These are phyloP conservation scores for Butorides virescens DNA, from an alignment of 2,113 vertebrate genomes.

Conservation along the genomic window DNA sequence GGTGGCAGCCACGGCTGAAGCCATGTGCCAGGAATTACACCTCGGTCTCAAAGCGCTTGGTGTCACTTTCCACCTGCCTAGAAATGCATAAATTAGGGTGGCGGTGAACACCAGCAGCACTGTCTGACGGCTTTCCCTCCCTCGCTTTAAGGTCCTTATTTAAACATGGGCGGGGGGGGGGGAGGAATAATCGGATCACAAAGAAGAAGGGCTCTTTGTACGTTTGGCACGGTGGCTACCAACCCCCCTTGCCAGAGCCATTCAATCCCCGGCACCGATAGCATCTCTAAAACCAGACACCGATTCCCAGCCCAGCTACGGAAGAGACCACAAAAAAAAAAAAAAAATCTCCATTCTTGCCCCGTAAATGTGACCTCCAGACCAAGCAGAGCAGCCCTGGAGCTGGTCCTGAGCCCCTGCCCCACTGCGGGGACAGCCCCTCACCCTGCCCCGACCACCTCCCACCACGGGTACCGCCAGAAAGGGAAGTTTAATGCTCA, in stretches of 20 bases:
- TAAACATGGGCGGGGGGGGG: not conserved
- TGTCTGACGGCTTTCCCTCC: not conserved
- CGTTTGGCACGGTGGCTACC: not conserved
- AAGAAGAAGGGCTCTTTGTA: constrained; percentile 9
- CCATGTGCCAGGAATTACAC: not conserved
- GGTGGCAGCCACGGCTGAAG: not conserved
- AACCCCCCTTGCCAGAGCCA: not conserved
- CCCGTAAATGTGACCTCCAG: accelerated
- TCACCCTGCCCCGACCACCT: not conserved
- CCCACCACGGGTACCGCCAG: accelerated
- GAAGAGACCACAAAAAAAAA: not conserved
- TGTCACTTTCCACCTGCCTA: not conserved
- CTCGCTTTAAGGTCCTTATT: not conserved
- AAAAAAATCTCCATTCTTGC: not conserved
- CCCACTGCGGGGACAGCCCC: not conserved
- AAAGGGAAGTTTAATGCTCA: accelerated
- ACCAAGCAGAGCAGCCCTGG: accelerated
- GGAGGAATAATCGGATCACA: constrained; percentile 34
- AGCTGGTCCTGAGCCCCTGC: accelerated
- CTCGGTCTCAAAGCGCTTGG: accelerated
- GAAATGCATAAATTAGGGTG: not conserved
- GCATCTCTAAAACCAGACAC: not conserved
- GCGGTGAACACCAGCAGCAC: not conserved
- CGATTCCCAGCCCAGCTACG: not conserved
- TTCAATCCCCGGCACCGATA: not conserved